Percentiles rank a stretch among this genome's conserved stretches.
phyloP scores from a whole-genome alignment of 1,140 invertebrate species.

The Onthophagus taurus region DNA sequence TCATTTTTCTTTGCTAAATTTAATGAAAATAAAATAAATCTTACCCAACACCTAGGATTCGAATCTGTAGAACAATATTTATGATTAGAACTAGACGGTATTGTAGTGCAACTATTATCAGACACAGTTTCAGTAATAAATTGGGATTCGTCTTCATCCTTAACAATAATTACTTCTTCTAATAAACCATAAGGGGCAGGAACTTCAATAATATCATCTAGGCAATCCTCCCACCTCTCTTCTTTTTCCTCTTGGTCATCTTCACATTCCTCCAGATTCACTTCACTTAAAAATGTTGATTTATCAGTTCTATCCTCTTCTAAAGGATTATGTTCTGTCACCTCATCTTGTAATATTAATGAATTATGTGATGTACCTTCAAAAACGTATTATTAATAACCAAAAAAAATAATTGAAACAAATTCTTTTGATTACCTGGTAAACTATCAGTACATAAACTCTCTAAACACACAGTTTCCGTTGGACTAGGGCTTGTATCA shows the following conservation, averaged over 20 bases:
- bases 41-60: too few relatives aligned
- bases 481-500: conserved; percentile 38
- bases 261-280: conserved; percentile 29
- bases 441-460: conserved; percentile 23
- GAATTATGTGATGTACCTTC: conserved; percentile 21
- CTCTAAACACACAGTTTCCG: conserved; percentile 35
- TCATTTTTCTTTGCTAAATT: neutral
- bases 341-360: conserved; percentile 17
- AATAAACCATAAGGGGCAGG: conserved; percentile 17
- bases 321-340: conserved; percentile 18
- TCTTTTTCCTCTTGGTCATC: conserved; percentile 24
- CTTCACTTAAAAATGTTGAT: conserved; percentile 30
- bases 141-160: conserved; percentile 4
- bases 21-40: neutral
- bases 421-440: conserved; percentile 21
- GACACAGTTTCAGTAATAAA: conserved; percentile 1
- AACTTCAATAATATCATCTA: conserved; percentile 26
- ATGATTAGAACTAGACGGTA: neutral
- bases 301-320: conserved; percentile 26
- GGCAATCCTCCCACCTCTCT: conserved; percentile 30
- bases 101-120: neutral
- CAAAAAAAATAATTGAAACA: neutral
- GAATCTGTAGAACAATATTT: conserved; percentile 4
- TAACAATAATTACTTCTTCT: conserved; percentile 3
- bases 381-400: conserved; percentile 2